Base-by-base conservation (phyloP, 30 jellyfish, hydroid and myxozoan genomes). In the Mastigias papua region DNA sequence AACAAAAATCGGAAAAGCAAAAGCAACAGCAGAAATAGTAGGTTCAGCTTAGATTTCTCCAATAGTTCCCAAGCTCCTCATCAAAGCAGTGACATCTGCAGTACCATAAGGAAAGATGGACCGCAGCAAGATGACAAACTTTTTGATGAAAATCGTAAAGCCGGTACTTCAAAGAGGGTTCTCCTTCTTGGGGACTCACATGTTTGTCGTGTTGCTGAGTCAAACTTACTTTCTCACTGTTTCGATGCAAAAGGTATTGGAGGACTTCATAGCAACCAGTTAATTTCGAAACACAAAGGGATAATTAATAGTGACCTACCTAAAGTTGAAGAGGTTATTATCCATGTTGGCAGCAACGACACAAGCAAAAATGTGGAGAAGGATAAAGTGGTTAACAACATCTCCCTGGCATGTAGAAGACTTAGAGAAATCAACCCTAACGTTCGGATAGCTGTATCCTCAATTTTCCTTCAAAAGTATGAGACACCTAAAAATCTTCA, bases 261-360 rank as follows among this genome's bases (percentile, higher is more conserved):
- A 23, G 86, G 86, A 25, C 51, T 75, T 15, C 50, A 20, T 1
- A 21, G 86, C 17, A n/a, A 75, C 27, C 73, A 75, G 73, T 19
- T 75, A 6, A 35, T 49, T n/a, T 75, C 73, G 26, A 46, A 66
- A 13, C 86, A 75, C 37, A 30, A n/a, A 54, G 42, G 50, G 27
- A n/a, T 50, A 22, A 54, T 54, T n/a, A 75, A 48, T 75, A 75
- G 74, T 25, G 74, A 75, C 50, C 74, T 75, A 64, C 69, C 85
- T 33, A 20, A 32, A 17, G 32, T 29, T 33, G 85, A 73, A n/a
- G 85, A 73, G 37, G 70, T 73, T 27, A 73, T 73, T 48, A 33
- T 73, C 28, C 85, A 73, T 46, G 48, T 48, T 46, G 85, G 85
- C 68, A 35, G 85, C 68, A 34, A 73, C 37, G 60, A 73, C 6